Percentiles rank a stretch among this genome's conserved stretches.
Evolutionary conservation across 2,797 vertebrate species (phyloP).

Genomic region (Babyrousa celebensis): DNA sequence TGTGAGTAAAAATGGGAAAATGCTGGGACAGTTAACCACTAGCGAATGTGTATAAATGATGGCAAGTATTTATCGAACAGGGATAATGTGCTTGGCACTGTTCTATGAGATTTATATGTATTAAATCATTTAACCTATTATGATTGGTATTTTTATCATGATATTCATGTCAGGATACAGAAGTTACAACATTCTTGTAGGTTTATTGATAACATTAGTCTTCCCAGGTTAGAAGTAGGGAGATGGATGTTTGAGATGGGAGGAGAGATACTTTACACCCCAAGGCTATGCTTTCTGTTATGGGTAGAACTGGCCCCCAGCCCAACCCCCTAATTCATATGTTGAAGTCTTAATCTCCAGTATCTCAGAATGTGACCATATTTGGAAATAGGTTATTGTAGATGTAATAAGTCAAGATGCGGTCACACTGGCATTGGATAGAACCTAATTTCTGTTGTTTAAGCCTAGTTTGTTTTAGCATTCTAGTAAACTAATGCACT

Average conservation of each 20-base stretch:
- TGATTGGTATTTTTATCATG: neutral
- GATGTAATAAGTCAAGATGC: neutral
- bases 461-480: neutral
- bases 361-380: neutral
- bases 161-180: neutral
- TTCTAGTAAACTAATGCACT: neutral
- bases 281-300: neutral
- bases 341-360: neutral
- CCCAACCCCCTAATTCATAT: neutral
- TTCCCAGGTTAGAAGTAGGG: neutral
- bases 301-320: neutral
- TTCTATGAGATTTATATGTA: neutral
- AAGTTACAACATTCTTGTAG: neutral
- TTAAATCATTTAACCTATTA: neutral
- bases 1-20: neutral
- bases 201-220: neutral
- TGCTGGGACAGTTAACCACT: neutral
- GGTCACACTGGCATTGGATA: neutral
- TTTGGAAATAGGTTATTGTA: neutral
- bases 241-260: neutral
- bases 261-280: neutral
- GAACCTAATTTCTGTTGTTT: neutral
- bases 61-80: neutral
- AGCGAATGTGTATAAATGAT: neutral
- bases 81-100: neutral